phyloP scores from a whole-genome alignment of 2,888 invertebrate genomes.

The Drosophila maculinotata region DNA sequence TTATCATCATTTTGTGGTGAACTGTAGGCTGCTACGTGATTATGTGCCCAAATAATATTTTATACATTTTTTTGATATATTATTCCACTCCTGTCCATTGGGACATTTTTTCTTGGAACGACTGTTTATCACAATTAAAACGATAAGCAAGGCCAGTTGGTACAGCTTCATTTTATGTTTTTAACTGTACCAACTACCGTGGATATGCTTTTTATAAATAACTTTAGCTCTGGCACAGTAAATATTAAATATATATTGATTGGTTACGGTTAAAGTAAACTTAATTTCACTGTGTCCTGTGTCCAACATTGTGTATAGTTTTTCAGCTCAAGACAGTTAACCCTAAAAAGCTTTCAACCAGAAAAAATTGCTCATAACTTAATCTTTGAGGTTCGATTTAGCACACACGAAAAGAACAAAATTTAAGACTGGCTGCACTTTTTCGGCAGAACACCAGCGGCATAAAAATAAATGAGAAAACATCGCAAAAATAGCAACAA shows the following conservation, averaged over 20 bases:
- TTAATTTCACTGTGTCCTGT: background rate
- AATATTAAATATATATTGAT: slow-evolving; percentile 31
- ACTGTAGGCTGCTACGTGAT: slow-evolving; percentile 27
- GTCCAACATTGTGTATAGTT: background rate
- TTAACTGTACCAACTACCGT: background rate
- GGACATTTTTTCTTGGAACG: slow-evolving; percentile 21
- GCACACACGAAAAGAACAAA: slow-evolving; percentile 4
- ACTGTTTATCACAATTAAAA: slow-evolving; percentile 12
- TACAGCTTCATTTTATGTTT: slow-evolving; percentile 28
- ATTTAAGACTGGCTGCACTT: slow-evolving; percentile 15
- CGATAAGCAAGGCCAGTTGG: slow-evolving; percentile 11
- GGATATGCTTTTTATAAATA: background rate
- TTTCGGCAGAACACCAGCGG: slow-evolving; percentile 35
- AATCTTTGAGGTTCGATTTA: slow-evolving; percentile 18
- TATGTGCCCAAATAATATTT: slow-evolving; percentile 53
- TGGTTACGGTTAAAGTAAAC: slow-evolving; percentile 21
- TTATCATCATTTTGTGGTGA: slow-evolving; percentile 19
- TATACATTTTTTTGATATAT: slow-evolving; percentile 31
- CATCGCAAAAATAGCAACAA: background rate
- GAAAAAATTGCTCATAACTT: slow-evolving; percentile 7
- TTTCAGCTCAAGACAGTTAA: slow-evolving; percentile 11
- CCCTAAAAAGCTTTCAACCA: background rate
- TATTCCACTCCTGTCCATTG: slow-evolving; percentile 44
- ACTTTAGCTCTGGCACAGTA: too few species aligned
- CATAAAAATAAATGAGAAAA: slow-evolving; percentile 14